A percentile compares a stretch with the other conserved stretches of the same genome.
These are phyloP conservation scores for Drosophila mimetica DNA, from an alignment of 2,888 invertebrate genomes.

Conservation along the genomic window DNA sequence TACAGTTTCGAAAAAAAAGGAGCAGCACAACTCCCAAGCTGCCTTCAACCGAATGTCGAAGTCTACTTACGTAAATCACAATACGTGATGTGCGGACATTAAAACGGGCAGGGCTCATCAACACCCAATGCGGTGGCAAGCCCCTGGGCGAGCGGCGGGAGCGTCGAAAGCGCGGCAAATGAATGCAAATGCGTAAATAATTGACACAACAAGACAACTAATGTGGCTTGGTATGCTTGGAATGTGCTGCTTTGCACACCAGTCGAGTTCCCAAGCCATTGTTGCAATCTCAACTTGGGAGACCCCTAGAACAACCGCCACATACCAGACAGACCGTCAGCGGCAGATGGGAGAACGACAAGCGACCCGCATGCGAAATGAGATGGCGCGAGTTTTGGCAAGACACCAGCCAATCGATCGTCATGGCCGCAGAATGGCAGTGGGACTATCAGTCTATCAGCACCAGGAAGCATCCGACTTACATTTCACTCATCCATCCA, in stretches of 20 bases:
- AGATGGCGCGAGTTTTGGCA: conserved; percentile 31
- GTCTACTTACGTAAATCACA: conserved; percentile 19
- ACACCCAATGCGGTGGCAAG: neutral
- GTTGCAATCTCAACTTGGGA: conserved; percentile 17
- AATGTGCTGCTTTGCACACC: conserved; percentile 41
- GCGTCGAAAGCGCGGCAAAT: conserved; percentile 23
- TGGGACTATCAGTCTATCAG: neutral
- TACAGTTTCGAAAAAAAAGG: neutral
- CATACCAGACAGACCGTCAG: conserved; percentile 15
- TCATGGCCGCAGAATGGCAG: neutral
- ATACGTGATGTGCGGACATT: conserved; percentile 10
- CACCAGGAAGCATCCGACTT: conserved; percentile 2
- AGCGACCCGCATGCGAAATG: conserved; percentile 40
- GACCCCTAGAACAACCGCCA: neutral
- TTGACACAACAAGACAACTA: conserved; percentile 47
- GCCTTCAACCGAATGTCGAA: neutral
- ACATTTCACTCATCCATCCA: neutral
- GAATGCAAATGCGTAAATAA: conserved; percentile 62
- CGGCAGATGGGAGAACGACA: conserved; percentile 4
- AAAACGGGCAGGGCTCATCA: conserved; percentile 7
- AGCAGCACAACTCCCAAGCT: neutral
- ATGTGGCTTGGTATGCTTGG: conserved; percentile 46
- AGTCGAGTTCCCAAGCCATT: conserved; percentile 4
- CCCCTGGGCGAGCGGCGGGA: neutral
- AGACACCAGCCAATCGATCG: conserved; percentile 4